A percentile compares a stretch with the other conserved stretches of the same genome.
These are phyloP conservation scores for Akabosia matsudoensis DNA, from an alignment of 1,140 invertebrate species.

Conservation along the genomic window DNA sequence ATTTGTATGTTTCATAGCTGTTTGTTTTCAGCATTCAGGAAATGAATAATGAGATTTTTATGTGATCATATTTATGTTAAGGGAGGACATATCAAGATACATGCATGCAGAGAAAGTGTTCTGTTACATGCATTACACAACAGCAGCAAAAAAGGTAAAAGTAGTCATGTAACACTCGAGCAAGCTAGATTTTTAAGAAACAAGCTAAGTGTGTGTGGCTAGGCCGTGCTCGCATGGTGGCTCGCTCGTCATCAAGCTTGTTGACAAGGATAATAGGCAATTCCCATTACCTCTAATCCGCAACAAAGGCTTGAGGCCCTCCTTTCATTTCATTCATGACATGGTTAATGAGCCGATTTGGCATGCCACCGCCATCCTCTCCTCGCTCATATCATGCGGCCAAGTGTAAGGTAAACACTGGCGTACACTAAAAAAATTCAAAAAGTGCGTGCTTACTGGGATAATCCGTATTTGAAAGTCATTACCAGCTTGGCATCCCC, in stretches of 20 bases:
- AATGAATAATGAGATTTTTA: not conserved
- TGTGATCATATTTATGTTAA: not conserved
- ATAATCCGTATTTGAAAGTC: no score
- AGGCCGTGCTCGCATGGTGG: conserved; percentile 8
- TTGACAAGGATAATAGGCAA: conserved; percentile 20
- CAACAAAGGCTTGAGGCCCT: conserved; percentile 24
- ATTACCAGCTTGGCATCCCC: no score
- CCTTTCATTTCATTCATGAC: conserved; percentile 23
- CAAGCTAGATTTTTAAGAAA: not conserved
- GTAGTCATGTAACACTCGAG: not conserved
- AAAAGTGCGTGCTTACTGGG: no score
- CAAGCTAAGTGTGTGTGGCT: not conserved
- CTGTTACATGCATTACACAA: not conserved
- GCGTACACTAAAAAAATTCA: not conserved
- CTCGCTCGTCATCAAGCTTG: conserved; percentile 17
- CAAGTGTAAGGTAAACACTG: not conserved
- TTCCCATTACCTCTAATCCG: conserved; percentile 21
- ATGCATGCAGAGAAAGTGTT: not conserved
- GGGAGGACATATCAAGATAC: not conserved
- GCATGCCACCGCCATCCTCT: conserved; percentile 9
- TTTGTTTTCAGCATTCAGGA: not conserved
- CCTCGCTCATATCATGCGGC: not conserved
- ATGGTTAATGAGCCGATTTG: conserved; percentile 23
- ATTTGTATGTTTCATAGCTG: not conserved
- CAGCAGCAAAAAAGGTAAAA: not conserved